phyloP scores from a whole-genome alignment of 1,140 invertebrate genomes.

The Prorops nasuta region DNA sequence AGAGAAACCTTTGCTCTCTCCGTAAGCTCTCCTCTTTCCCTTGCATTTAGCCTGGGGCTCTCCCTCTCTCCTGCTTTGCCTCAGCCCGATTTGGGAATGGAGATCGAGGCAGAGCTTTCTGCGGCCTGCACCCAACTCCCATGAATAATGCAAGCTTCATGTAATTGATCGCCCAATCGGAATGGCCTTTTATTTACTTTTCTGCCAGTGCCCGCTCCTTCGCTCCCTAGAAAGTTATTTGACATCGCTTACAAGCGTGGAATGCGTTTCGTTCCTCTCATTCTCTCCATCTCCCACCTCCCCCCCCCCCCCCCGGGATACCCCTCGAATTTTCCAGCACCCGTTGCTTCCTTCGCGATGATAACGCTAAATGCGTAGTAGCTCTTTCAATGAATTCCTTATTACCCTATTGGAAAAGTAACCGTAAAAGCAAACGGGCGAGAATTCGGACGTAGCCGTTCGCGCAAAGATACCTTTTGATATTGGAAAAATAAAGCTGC shows the following conservation, averaged over 20 bases:
- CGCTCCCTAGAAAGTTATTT: slow-evolving; percentile 48
- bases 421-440: no score
- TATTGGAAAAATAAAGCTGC: no score
- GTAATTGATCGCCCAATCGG: slow-evolving; percentile 58
- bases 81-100: slow-evolving; percentile 39
- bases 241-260: slow-evolving; percentile 48
- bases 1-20: slow-evolving; percentile 1
- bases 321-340: not conserved
- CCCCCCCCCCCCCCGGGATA: not conserved
- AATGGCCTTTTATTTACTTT: slow-evolving; percentile 58
- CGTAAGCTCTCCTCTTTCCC: not conserved
- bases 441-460: no score
- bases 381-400: slow-evolving; percentile 1
- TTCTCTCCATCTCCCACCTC: not conserved
- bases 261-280: slow-evolving; percentile 36
- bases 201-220: slow-evolving; percentile 45
- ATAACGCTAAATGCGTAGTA: slow-evolving; percentile 21
- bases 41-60: not conserved
- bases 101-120: slow-evolving; percentile 45
- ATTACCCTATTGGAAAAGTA: slow-evolving; percentile 12
- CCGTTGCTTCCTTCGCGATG: slow-evolving; percentile 3
- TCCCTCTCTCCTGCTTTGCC: slow-evolving; percentile 8
- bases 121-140: slow-evolving; percentile 47
- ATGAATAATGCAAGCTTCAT: slow-evolving; percentile 56
- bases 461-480: no score